Percentiles rank a stretch among this genome's conserved stretches.
Conservation (phyloP, 2,113 vertebrate genomes). For the Pachycephala philippinensis region DNA sequence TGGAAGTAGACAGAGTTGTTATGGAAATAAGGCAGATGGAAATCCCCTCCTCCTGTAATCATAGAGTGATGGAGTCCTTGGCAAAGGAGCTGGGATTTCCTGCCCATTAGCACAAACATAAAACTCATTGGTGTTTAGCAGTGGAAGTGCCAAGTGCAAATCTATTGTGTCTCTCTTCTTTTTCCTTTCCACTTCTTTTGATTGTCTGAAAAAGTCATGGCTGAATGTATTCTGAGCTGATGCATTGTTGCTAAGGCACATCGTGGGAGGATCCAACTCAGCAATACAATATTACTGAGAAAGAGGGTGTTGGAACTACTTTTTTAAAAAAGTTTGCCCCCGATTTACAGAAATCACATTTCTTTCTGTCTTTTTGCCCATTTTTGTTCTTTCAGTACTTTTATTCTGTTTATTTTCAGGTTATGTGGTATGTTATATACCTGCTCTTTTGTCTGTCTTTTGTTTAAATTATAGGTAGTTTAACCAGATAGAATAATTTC, state of each 20-base stretch:
- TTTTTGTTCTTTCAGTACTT: neutral
- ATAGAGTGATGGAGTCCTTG: neutral
- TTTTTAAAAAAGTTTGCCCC: accelerated
- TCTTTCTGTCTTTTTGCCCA: neutral
- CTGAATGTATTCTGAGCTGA: neutral
- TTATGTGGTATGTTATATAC: neutral
- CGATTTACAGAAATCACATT: neutral
- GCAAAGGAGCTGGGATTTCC: slow-evolving; percentile 14
- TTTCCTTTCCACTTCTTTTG: neutral
- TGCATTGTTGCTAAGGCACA: neutral
- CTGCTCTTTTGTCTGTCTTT: neutral
- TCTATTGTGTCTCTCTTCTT: neutral
- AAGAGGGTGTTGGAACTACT: neutral
- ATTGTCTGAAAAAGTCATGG: neutral
- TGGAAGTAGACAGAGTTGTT: neutral
- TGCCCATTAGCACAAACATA: slow-evolving; percentile 15
- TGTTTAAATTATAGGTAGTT: neutral
- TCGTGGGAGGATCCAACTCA: neutral
- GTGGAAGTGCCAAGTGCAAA: neutral
- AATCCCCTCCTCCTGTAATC: neutral
- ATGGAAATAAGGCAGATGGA: neutral
- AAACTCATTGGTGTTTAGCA: neutral
- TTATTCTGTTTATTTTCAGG: neutral
- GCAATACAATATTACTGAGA: neutral
- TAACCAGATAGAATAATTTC: neutral